Conservation (phyloP, 2,888 invertebrate species). For the Dasypolia templi region DNA sequence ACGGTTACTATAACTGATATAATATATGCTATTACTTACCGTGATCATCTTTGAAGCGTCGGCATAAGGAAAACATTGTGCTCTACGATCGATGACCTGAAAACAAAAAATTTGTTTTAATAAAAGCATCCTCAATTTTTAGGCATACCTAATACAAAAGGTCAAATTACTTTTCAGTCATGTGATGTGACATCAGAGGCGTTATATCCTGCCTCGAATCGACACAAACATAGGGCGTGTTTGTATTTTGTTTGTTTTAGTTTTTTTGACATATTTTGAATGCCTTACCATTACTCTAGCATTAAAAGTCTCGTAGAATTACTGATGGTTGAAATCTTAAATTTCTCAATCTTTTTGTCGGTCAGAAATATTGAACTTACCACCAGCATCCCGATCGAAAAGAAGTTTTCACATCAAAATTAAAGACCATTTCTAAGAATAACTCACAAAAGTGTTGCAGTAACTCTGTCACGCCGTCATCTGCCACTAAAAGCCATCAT, state of each 20-base stretch:
- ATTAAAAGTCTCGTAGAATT: neutral
- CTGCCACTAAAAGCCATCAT: neutral
- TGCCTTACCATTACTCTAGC: neutral
- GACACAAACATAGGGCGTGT: neutral
- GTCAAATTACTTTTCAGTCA: neutral
- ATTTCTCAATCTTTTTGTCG: neutral
- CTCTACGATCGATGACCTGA: conserved; percentile 74
- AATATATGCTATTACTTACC: conserved; percentile 75
- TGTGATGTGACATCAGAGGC: neutral
- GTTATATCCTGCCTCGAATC: neutral
- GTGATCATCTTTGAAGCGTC: conserved; percentile 87
- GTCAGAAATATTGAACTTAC: neutral
- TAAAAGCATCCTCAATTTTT: neutral
- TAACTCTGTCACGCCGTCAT: neutral
- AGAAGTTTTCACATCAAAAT: neutral
- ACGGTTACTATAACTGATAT: neutral
- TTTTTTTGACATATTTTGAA: too few relatives aligned
- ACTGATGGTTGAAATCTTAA: neutral
- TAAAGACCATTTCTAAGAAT: neutral
- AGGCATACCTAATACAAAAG: neutral
- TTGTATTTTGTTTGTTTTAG: too few relatives aligned
- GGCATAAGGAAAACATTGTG: conserved; percentile 88
- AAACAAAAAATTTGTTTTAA: conserved; percentile 19
- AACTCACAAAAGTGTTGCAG: neutral
- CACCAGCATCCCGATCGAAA: neutral